Evolutionary conservation across 2,797 vertebrate species (phyloP).

Genomic region (Arnoldichthys spilopterus): DNA sequence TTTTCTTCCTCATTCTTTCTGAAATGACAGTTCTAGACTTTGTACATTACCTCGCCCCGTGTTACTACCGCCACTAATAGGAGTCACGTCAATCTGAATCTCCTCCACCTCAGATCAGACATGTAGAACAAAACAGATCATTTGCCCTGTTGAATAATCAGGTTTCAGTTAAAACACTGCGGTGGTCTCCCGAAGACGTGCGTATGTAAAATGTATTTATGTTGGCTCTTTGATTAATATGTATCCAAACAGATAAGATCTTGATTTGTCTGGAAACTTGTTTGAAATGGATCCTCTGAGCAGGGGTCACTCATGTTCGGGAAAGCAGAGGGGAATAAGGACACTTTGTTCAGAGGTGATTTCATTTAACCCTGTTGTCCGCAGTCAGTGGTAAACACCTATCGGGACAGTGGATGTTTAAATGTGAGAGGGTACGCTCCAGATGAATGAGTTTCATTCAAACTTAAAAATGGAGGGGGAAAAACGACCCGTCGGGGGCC

Average conservation of each 20-base stretch:
- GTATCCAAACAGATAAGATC: constrained; percentile 70
- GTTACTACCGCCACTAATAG: constrained; percentile 19
- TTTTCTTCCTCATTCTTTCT: constrained; percentile 5
- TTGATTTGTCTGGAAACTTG: constrained; percentile 58
- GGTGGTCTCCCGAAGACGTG: constrained; percentile 56
- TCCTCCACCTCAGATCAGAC: constrained; percentile 39
- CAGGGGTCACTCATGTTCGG: constrained; percentile 15
- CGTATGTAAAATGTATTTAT: constrained; percentile 66
- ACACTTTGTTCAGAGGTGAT: constrained; percentile 50
- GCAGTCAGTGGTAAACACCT: constrained; percentile 49
- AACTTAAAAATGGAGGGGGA: constrained; percentile 51
- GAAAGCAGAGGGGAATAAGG: constrained; percentile 47
- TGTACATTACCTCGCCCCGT: not conserved
- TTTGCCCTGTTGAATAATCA: constrained; percentile 71
- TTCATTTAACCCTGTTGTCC: constrained; percentile 42
- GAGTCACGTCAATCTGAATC: constrained; percentile 36
- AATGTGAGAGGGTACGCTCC: constrained; percentile 45
- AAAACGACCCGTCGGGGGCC: constrained; percentile 3
- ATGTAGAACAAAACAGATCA: constrained; percentile 62
- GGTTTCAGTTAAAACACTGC: constrained; percentile 64
- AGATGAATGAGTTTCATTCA: constrained; percentile 49
- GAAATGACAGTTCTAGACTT: constrained; percentile 8
- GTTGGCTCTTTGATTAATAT: constrained; percentile 63
- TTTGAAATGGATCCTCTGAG: constrained; percentile 63
- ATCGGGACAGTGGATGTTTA: constrained; percentile 26